phyloP scores from a whole-genome alignment of 30 jellyfish, hydroid and myxozoan genomes.

The Mastigias papua region DNA sequence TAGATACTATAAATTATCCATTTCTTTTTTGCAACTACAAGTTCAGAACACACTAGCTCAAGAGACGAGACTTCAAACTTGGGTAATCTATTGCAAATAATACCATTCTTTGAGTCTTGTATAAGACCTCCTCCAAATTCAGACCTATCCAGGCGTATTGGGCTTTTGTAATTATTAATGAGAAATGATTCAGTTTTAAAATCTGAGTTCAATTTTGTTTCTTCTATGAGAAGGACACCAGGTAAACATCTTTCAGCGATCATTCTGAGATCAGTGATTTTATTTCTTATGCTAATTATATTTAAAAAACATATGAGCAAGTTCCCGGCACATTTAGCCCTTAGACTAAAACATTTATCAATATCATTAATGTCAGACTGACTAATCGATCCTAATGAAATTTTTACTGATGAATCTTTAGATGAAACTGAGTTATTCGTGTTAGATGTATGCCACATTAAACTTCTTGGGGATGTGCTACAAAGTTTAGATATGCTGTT shows the following conservation, averaged over 20 bases:
- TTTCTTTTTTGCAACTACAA: conserved; percentile 30
- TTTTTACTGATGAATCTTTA: conserved; percentile 3
- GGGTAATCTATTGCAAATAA: conserved; percentile 27
- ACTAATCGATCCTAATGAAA: background rate
- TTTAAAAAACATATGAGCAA: conserved; percentile 9
- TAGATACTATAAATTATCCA: conserved; percentile 38
- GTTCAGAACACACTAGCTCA: conserved; percentile 34
- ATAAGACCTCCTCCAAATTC: conserved; percentile 58
- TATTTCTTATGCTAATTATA: conserved; percentile 38
- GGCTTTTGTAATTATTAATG: background rate
- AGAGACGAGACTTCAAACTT: background rate
- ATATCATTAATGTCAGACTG: conserved; percentile 5
- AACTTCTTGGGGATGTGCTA: background rate
- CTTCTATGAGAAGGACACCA: conserved; percentile 9
- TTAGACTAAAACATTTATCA: conserved; percentile 11
- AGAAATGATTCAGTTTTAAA: conserved; percentile 33
- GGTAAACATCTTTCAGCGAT: no score
- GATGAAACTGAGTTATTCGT: background rate
- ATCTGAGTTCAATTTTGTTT: conserved; percentile 25
- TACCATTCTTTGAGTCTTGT: conserved; percentile 1
- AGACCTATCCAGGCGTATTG: conserved; percentile 17
- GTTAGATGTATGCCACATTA: background rate
- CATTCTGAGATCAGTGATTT: conserved; percentile 51
- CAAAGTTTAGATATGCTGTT: background rate
- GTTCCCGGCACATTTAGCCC: conserved; percentile 15